Evolutionary conservation across 2,797 vertebrate genomes (phyloP), one percentile per base, ranked within the genome.

Genomic region (Champsocephalus gunnari): DNA sequence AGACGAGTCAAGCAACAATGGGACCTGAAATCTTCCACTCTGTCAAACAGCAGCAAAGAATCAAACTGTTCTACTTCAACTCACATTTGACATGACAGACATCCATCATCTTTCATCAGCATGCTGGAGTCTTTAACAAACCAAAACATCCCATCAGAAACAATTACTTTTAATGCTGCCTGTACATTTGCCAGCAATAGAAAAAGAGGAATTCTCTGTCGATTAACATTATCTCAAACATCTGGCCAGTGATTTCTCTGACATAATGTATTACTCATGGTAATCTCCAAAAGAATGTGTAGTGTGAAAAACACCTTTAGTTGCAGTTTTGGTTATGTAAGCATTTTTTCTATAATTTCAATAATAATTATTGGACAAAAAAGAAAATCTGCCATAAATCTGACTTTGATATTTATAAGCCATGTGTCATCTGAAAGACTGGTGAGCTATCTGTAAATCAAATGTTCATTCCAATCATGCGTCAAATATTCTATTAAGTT

Each of bases 81-180:
- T 83, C 62, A 74, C 62, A 70, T 80, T 58, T 79, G 47, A 70
- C 43, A 63, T 76, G 14, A 75, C 69, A 71, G 53, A 66, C 55
- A 62, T 74, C 34, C 43, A 71, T 76, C 60, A 75, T 71, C 63
- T 67, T 66, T 67, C 21, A 76, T 71, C 64, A 79, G 60, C n/a
- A 50, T n/a, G 67, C 28, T 64, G 32, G 21, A 77, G 59, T 66
- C 21, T 38, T 28, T 28, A 71, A 81, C 68, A 77, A 47, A 72
- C 24, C 50, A 66, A 86, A 41, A 34, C 41, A 72, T 59, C 58
- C 63, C 38, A 73, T 85, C 58, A 56, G n/a, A 79, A 45, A 55
- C 28, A 62, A 44, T 81, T 24, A 14, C 24, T 73, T 73, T 73
- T 58, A 71, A 53, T 47, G 63, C 43, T 67, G 57, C 47, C 62